Base-by-base conservation (phyloP, 2,888 invertebrate genomes). In the Caenorhabditis macrosperma region DNA sequence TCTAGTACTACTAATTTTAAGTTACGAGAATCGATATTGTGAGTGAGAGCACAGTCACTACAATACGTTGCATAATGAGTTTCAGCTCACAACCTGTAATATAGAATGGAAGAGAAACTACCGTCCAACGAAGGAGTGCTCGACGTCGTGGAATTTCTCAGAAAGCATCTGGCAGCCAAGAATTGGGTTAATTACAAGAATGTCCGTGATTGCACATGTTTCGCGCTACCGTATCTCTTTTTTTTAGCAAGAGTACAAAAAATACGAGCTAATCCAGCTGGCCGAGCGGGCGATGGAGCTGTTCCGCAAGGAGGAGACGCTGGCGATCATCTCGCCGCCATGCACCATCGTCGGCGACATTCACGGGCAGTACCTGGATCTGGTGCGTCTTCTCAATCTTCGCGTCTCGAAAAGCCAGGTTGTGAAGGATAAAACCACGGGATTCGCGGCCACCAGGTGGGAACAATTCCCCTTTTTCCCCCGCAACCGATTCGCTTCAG, bases 291-390 rank as follows among this genome's bases (percentile, higher is more conserved):
- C 17, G 3, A 60, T n/a, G 5, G 76, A 59, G 26, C 2, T 61
- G 5, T 80, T 80, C 48, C 44, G 48, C 28, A 6, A 12, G 0
- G 75, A 69, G 17, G 15, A 24, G 12, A 15, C 75, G 9, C 67
- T 80, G 9, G 75, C 57, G 9, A 12, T 12, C 20, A 33, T 80
- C 3, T 71, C 76, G 17, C 80, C 80, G 5, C 80, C 80, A 2
- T 61, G 61, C 50, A 71, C 68, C 20, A 60, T 80, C 24, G 76
- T 80, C 17, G 80, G 80, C n/a, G 80, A 80, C 50, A 80, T 80
- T 28, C 80, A 80, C 61, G 80, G 80, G 30, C 80, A 80, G 33
- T 80, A 54, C 24, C 17, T 26, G 10, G 80, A 80, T 30, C 61
- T 80, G 20, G 41, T 76, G 1, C 59, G 80, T 33, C 67, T 80